Evolutionary conservation across 2,888 invertebrate species (phyloP), one percentile per base, ranked within the genome.

Genomic region (Acrobasis consociella): DNA sequence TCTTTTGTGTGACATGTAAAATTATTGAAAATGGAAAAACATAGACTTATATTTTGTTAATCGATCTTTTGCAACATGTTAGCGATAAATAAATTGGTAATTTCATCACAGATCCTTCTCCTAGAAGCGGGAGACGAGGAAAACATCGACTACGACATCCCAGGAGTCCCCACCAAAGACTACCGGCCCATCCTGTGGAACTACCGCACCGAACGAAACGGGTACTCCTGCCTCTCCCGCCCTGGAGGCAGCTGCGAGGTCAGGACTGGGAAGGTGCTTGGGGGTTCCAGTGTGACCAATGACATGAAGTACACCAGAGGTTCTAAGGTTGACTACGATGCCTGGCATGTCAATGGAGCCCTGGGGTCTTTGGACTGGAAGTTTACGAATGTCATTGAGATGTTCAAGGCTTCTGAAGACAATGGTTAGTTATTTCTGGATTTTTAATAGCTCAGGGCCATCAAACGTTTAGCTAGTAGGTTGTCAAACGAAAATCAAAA

Each of bases 281-380:
- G 93, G 5, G 93, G 93, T 0, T 91, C 92, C 52, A 89, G 89
- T 39, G 92, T 91, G 2, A 85, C 79, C 9, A 89, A 88, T 38
- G 89, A 91, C 63, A 91, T 92, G 91, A 93, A 93, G 76, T 93
- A 93, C 68, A 88, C 88, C 1, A 77, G 93, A 67, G 93, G 93
- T 0, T 82, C 85, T 16, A 91, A 88, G 67, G 80, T 77, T 13
- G 93, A 93, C 67, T 93, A 90, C 59, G 91, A 92, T 63, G 85
- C 81, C 0, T 93, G 93, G 93, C 85, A 88, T 60, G 80, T 65
- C 22, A 71, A 77, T 0, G 89, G 84, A 1, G 80, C 81, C 0
- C 65, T 87, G 0, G 87, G 80, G 0, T 90, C 91, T 0, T 67
- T 91, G 50, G 89, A 89, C 2, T 93, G 93, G 93, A 91, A 89